Evolutionary conservation across 2,797 vertebrate species (phyloP).

Genomic region (Odontamblyopus rebecca): DNA sequence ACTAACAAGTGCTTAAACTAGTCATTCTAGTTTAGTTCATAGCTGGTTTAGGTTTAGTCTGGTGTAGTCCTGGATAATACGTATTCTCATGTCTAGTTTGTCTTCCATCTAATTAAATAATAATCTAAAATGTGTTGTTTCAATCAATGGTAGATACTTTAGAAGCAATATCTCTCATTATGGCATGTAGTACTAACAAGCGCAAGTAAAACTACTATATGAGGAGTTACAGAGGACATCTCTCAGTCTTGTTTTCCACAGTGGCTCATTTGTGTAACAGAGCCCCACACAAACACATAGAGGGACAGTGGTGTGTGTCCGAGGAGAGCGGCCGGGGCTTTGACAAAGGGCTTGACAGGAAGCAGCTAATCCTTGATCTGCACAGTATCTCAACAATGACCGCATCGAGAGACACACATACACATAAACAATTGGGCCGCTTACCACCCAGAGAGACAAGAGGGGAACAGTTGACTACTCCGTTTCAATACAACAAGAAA

Average conservation of each 20-base stretch:
- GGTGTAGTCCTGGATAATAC: neutral
- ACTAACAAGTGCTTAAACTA: neutral
- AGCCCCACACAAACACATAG: conserved; percentile 25
- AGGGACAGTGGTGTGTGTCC: conserved; percentile 67
- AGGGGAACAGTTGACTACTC: conserved; percentile 25
- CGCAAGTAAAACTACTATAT: conserved; percentile 11
- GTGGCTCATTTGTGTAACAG: conserved; percentile 49
- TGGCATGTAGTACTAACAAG: neutral
- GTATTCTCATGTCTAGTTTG: no score
- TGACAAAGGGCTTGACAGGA: conserved; percentile 81
- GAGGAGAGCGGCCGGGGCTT: conserved; percentile 72
- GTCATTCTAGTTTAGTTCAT: neutral
- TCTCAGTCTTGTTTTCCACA: conserved; percentile 39
- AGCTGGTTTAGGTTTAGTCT: neutral
- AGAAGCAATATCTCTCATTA: neutral
- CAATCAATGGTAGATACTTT: neutral
- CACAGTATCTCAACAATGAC: conserved; percentile 74
- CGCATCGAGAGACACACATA: conserved; percentile 34
- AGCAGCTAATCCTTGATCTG: conserved; percentile 82
- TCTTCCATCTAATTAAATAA: neutral
- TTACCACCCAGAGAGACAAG: conserved; percentile 58
- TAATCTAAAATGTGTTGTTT: neutral
- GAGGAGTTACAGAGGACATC: conserved; percentile 19
- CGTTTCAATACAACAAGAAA: conserved; percentile 2
- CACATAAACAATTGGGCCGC: conserved; percentile 49